phyloP scores from a whole-genome alignment of 2,888 invertebrate genomes.

The Automeris io region DNA sequence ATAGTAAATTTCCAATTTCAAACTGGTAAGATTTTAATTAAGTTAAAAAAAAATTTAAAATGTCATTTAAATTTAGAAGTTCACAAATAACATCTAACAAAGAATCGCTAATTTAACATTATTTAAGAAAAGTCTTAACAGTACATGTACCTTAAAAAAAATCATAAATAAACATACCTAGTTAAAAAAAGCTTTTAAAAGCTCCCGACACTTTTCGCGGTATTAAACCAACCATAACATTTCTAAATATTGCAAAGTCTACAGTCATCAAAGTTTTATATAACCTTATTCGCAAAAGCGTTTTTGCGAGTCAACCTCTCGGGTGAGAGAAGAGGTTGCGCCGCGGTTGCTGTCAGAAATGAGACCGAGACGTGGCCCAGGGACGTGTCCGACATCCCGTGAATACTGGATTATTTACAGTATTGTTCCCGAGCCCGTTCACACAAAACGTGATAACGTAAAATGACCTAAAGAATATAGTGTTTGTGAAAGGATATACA shows the following conservation, averaged over 20 bases:
- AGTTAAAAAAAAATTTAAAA: too few species aligned
- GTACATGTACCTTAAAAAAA: too few species aligned
- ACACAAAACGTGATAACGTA: not conserved
- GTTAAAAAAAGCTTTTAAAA: too few species aligned
- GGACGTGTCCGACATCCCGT: slow-evolving; percentile 5
- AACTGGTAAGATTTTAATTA: too few species aligned
- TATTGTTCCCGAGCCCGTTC: slow-evolving; percentile 1
- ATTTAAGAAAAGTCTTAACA: too few species aligned
- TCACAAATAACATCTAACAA: too few species aligned
- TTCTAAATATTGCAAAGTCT: not conserved
- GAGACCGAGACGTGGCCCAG: slow-evolving; percentile 5
- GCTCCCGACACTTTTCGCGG: not conserved
- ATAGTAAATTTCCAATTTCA: too few species aligned
- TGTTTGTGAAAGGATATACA: too few species aligned
- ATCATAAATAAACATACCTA: too few species aligned
- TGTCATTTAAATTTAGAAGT: too few species aligned
- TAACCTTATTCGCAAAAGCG: slow-evolving; percentile 13
- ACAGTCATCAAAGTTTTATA: slow-evolving; percentile 18
- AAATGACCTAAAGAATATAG: too few species aligned
- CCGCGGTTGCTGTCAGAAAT: slow-evolving; percentile 3
- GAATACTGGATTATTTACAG: slow-evolving; percentile 8
- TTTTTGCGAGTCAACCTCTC: slow-evolving; percentile 13
- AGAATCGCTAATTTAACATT: too few species aligned
- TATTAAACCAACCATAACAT: not conserved
- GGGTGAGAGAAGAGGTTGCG: slow-evolving; percentile 1